Evolutionary conservation across 1,140 invertebrate species (phyloP).

Genomic region (Bombus difficillimus): DNA sequence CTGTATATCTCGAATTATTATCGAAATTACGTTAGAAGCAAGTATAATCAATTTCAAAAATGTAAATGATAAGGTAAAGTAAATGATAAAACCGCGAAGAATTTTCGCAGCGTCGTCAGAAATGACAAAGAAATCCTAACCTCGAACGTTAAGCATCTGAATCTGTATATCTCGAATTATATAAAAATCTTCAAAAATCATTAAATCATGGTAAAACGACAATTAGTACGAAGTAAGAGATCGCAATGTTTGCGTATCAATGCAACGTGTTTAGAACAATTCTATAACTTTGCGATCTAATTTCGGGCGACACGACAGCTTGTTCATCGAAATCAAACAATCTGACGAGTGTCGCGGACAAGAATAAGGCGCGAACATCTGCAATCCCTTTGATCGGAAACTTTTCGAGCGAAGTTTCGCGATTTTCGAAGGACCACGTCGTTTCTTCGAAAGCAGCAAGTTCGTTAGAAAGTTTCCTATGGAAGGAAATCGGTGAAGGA

Average conservation of each 20-base stretch:
- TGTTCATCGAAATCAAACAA: not conserved
- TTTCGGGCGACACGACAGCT: no score
- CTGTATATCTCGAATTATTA: no score
- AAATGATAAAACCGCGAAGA: no score
- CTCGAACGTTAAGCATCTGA: no score
- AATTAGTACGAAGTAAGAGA: not conserved
- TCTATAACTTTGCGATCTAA: not conserved
- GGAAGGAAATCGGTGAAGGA: not conserved
- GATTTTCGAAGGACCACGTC: constrained; percentile 31
- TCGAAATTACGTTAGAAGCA: no score
- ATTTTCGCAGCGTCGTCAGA: no score
- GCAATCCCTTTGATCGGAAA: constrained; percentile 23
- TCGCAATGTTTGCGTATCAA: not conserved
- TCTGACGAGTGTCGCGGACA: not conserved
- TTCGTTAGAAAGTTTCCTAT: constrained; percentile 54
- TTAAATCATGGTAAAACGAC: not conserved
- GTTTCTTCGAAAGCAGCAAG: constrained; percentile 14
- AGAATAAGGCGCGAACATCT: constrained; percentile 8
- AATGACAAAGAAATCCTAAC: no score
- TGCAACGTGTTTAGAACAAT: not conserved
- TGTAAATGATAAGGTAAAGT: no score
- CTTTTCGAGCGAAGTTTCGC: constrained; percentile 12
- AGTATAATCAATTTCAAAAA: no score
- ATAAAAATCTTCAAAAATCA: not conserved
- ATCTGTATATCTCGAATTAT: no score